Conservation (phyloP, 2,888 invertebrate species). For the Drosophila rubida region DNA sequence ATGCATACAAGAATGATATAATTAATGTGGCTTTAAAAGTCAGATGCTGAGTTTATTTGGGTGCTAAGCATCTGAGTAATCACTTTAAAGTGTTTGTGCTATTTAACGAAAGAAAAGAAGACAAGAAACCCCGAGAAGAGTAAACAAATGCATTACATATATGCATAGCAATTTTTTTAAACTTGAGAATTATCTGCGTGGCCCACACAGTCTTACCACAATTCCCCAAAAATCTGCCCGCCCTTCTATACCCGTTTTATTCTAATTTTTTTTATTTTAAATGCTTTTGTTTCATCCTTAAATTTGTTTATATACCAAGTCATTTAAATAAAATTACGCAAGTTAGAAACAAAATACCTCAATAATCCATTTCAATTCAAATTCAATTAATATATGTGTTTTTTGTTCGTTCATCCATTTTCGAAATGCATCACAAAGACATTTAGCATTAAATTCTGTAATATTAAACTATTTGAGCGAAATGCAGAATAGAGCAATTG, state of each 20-base stretch:
- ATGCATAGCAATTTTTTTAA: slow-evolving; percentile 63
- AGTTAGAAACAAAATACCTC: slow-evolving; percentile 61
- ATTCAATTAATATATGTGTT: slow-evolving; percentile 14
- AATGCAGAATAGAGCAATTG: slow-evolving; percentile 54
- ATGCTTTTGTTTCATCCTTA: slow-evolving; percentile 45
- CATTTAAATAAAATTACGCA: slow-evolving; percentile 71
- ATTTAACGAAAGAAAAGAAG: slow-evolving; percentile 6
- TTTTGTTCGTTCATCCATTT: slow-evolving; percentile 7
- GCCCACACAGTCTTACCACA: slow-evolving; percentile 47
- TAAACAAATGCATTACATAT: slow-evolving; percentile 57
- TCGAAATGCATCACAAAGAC: slow-evolving; percentile 51
- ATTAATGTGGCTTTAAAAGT: slow-evolving; percentile 70
- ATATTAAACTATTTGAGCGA: slow-evolving; percentile 36
- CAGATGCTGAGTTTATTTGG: slow-evolving; percentile 72
- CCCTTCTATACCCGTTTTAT: slow-evolving; percentile 9
- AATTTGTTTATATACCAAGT: slow-evolving; percentile 64
- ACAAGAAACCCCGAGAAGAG: slow-evolving; percentile 36
- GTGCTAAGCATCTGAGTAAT: slow-evolving; percentile 74
- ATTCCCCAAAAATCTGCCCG: slow-evolving; percentile 2
- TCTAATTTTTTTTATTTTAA: slow-evolving; percentile 36
- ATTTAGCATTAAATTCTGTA: slow-evolving; percentile 51
- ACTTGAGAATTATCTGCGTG: slow-evolving; percentile 52
- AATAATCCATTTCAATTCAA: slow-evolving; percentile 39
- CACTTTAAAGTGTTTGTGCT: slow-evolving; percentile 46
- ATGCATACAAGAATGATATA: slow-evolving; percentile 52